Evolutionary conservation across 2,888 invertebrate species (phyloP).

Genomic region (Xestia ashworthii): DNA sequence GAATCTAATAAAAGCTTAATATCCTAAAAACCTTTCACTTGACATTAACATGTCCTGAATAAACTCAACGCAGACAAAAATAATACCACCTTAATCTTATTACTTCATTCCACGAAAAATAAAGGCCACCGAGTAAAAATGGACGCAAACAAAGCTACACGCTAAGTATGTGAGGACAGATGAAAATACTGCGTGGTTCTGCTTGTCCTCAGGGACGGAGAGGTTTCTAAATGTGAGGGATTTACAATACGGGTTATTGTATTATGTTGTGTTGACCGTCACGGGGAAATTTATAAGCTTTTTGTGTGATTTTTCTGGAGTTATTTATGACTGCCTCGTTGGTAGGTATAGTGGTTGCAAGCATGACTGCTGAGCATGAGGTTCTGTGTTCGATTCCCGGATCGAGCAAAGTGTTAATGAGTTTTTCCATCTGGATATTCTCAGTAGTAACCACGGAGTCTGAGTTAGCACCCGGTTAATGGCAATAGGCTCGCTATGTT

Average conservation of each 20-base stretch:
- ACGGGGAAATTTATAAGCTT: background rate
- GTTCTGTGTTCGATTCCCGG: too few relatives aligned
- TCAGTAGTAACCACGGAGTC: too few relatives aligned
- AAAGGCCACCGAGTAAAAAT: conserved; percentile 47
- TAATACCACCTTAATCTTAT: conserved; percentile 38
- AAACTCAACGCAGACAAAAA: conserved; percentile 13
- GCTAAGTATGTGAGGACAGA: conserved; percentile 54
- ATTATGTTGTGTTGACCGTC: conserved; percentile 19
- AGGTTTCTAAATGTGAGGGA: conserved; percentile 42
- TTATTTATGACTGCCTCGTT: background rate
- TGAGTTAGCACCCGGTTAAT: too few relatives aligned
- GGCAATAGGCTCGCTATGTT: too few relatives aligned
- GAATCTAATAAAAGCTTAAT: background rate
- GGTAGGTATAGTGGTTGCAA: too few relatives aligned
- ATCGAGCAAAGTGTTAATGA: too few relatives aligned
- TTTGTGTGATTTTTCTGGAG: background rate
- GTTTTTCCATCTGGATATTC: too few relatives aligned
- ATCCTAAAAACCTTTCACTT: conserved; percentile 20
- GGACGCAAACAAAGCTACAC: conserved; percentile 48
- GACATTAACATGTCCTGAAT: conserved; percentile 25
- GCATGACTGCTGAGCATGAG: too few relatives aligned
- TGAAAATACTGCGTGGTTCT: conserved; percentile 56
- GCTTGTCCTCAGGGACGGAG: conserved; percentile 30
- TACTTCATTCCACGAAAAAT: conserved; percentile 46
- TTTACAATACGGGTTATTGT: conserved; percentile 45